Percentiles rank a stretch among this genome's conserved stretches.
Conservation (phyloP, 2,113 vertebrate genomes). For the Hepsetus odoe region DNA sequence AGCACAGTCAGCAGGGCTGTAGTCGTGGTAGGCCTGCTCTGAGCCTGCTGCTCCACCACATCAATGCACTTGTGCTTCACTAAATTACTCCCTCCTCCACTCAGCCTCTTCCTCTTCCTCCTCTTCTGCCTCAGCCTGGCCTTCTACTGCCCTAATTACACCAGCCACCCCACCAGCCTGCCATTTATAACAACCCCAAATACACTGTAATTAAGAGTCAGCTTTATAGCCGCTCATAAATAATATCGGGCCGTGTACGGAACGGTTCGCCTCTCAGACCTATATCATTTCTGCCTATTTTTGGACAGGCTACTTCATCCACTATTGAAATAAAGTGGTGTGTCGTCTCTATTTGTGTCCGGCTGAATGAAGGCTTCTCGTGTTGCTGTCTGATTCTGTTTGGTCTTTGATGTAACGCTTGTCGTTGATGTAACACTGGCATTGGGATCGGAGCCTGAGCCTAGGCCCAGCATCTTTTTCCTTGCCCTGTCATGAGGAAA, state of each 20-base stretch:
- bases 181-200: constrained; percentile 78
- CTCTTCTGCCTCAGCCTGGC: constrained; percentile 56
- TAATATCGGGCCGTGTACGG: constrained; percentile 69
- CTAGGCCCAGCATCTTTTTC: not conserved
- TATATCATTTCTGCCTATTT: constrained; percentile 34
- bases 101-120: constrained; percentile 29
- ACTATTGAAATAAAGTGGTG: constrained; percentile 12
- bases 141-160: constrained; percentile 78
- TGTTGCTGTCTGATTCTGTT: not conserved
- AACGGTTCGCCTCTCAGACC: constrained; percentile 51
- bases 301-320: constrained; percentile 3
- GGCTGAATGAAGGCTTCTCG: not conserved
- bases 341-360: constrained; percentile 3
- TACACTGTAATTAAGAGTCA: constrained; percentile 79
- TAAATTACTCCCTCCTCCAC: constrained; percentile 18
- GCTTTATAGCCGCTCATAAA: constrained; percentile 80
- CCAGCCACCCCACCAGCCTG: constrained; percentile 73
- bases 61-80: constrained; percentile 61
- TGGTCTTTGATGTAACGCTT: constrained; percentile 13
- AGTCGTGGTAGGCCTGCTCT: constrained; percentile 58
- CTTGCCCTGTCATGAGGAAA: constrained; percentile 50
- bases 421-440: not conserved
- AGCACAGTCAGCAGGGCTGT: constrained; percentile 60
- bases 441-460: not conserved
- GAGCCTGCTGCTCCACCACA: constrained; percentile 69